phyloP scores from a whole-genome alignment of 2,113 vertebrate species.

The Zosterops lateralis region DNA sequence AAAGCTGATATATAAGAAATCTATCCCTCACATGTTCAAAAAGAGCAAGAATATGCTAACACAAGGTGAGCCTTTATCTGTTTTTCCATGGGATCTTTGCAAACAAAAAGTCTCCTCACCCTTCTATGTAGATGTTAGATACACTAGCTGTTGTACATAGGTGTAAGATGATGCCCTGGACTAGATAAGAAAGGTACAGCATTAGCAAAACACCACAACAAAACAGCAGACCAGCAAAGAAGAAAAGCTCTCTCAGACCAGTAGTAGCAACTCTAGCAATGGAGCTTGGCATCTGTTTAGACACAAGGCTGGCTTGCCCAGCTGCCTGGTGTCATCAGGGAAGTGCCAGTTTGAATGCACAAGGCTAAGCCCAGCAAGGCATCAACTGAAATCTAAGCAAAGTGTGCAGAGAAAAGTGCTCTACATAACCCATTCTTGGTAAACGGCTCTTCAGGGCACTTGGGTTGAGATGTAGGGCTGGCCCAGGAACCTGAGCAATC shows the following conservation, averaged over 20 bases:
- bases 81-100: neutral
- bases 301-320: neutral
- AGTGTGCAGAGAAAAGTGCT: neutral
- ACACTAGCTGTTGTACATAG: too few relatives aligned
- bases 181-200: neutral
- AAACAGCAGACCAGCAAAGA: neutral
- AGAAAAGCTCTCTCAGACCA: neutral
- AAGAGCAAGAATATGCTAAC: neutral
- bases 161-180: neutral
- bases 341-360: neutral
- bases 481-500: neutral
- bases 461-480: neutral
- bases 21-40: neutral
- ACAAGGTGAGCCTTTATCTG: neutral
- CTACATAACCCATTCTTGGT: neutral
- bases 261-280: neutral
- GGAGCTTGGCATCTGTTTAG: neutral
- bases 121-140: neutral
- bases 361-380: neutral
- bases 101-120: neutral
- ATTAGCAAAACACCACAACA: neutral
- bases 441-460: accelerated
- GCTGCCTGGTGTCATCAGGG: neutral
- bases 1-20: neutral
- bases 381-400: neutral